These are phyloP conservation scores for Gephyroberyx darwinii DNA, from an alignment of 2,797 vertebrate genomes.

Conservation along the genomic window DNA sequence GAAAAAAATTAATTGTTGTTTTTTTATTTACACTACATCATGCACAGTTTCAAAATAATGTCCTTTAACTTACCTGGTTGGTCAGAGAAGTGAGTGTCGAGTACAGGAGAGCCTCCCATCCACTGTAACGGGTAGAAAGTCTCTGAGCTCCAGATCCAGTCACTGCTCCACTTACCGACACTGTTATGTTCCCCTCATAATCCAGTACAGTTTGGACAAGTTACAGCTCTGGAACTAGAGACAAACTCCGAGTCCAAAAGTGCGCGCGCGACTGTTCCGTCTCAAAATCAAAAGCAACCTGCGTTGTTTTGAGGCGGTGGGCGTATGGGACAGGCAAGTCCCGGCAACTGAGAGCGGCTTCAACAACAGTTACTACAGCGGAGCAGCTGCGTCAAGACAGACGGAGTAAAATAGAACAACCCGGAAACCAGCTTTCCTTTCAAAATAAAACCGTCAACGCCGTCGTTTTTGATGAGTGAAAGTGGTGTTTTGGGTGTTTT, in stretches of 20 bases:
- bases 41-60: neutral
- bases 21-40: neutral
- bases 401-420: neutral
- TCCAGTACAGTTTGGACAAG: neutral
- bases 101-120: slow-evolving; percentile 36
- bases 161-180: slow-evolving; percentile 5
- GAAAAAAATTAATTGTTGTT: no score
- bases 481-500: no score
- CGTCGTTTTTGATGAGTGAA: no score
- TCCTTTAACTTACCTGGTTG: slow-evolving; percentile 52
- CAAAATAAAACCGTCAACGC: slow-evolving; percentile 48
- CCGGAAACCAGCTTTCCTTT: slow-evolving; percentile 8
- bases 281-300: neutral
- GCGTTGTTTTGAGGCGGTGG: neutral
- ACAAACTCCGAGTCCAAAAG: slow-evolving; percentile 10
- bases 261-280: neutral
- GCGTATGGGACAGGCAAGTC: slow-evolving; percentile 15
- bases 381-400: neutral
- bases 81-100: slow-evolving; percentile 4
- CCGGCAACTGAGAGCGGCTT: slow-evolving; percentile 1
- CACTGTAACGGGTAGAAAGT: slow-evolving; percentile 35
- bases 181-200: neutral
- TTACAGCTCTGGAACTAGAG: neutral
- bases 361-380: neutral
- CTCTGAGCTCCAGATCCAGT: slow-evolving; percentile 25